Percentiles rank a stretch among this genome's conserved stretches.
These are phyloP conservation scores for Teleiodes luculella DNA, from an alignment of 2,888 invertebrate genomes.

Conservation along the genomic window DNA sequence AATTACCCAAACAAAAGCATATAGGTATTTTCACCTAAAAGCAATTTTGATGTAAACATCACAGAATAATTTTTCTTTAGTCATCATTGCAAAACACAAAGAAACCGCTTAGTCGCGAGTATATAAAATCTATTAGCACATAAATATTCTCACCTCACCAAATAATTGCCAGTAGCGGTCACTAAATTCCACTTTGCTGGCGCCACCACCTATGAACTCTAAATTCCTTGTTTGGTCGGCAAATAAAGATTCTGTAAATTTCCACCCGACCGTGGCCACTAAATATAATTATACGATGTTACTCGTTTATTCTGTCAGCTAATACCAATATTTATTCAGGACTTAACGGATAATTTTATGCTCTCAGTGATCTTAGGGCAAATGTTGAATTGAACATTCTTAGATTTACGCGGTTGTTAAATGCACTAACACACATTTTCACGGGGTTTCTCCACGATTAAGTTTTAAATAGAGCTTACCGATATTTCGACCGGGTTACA, in stretches of 20 bases:
- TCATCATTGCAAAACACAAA: constrained; percentile 21
- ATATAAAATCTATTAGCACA: constrained; percentile 41
- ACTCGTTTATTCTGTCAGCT: constrained; percentile 4
- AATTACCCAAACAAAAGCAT: background rate
- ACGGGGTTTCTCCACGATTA: no score
- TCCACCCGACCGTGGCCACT: constrained; percentile 9
- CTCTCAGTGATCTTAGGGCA: no score
- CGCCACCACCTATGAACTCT: constrained; percentile 40
- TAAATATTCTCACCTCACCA: constrained; percentile 24
- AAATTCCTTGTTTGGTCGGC: constrained; percentile 29
- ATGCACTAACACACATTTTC: no score
- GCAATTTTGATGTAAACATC: background rate
- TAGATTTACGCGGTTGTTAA: no score
- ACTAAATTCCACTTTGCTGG: constrained; percentile 28
- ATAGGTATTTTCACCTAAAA: background rate
- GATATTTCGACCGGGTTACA: no score
- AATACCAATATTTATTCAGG: constrained; percentile 8
- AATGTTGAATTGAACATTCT: no score
- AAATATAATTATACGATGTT: background rate
- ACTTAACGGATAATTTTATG: constrained; percentile 1
- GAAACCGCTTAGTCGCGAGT: constrained; percentile 22
- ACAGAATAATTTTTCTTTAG: constrained; percentile 21
- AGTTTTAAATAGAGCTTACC: no score
- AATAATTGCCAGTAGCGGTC: constrained; percentile 31
- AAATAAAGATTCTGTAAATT: constrained; percentile 30